Conservation (phyloP, 92 coral and sea anemone genomes). For the Phymanthus crucifer region DNA sequence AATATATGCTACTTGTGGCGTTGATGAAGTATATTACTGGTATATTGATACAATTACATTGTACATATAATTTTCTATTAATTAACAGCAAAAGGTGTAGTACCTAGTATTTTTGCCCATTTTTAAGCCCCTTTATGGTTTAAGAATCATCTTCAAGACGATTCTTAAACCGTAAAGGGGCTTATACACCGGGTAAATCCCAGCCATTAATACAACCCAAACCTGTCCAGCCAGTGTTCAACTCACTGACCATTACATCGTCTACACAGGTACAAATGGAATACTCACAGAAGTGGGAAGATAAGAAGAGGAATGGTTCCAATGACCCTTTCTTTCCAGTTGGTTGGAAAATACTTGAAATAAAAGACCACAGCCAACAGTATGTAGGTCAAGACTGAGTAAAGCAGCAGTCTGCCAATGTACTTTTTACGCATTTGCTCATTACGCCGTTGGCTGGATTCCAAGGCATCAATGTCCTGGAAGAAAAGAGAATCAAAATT, state of each 20-base stretch:
- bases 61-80: too few relatives aligned
- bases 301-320: conserved; percentile 81
- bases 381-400: conserved; percentile 81
- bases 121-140: too few relatives aligned
- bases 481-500: background rate
- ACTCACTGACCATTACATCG: background rate
- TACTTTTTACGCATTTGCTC: conserved; percentile 88
- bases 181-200: too few relatives aligned
- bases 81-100: too few relatives aligned
- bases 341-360: conserved; percentile 91
- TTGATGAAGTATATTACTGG: too few relatives aligned
- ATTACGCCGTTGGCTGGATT: conserved; percentile 67
- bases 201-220: too few relatives aligned
- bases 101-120: too few relatives aligned
- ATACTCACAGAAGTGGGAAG: conserved; percentile 89
- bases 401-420: conserved; percentile 82
- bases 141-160: too few relatives aligned
- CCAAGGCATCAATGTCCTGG: conserved; percentile 75
- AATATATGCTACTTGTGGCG: too few relatives aligned
- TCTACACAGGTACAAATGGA: background rate
- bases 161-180: too few relatives aligned
- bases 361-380: conserved; percentile 74
- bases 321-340: conserved; percentile 81
- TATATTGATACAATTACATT: too few relatives aligned
- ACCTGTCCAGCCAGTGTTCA: background rate